phyloP scores from a whole-genome alignment of 2,113 vertebrate species.

The Paramormyrops kingsleyae region DNA sequence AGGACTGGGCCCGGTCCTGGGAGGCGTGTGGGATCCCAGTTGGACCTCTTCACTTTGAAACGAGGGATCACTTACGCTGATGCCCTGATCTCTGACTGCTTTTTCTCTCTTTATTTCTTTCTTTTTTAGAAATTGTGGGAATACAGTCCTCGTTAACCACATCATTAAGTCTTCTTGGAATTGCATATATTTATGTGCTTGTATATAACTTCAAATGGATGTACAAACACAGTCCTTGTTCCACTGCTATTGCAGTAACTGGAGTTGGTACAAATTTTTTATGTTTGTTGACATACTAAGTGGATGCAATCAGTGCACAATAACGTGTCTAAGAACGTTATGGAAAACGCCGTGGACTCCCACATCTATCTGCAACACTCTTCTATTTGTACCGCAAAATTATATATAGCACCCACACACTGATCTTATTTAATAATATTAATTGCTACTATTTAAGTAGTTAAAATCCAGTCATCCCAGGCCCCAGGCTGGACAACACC shows the following conservation, averaged over 20 bases:
- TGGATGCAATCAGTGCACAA: background rate
- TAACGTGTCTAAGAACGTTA: background rate
- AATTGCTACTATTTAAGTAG: background rate
- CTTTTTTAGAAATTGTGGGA: background rate
- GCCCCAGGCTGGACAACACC: background rate
- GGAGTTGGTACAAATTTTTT: background rate
- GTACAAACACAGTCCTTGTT: background rate
- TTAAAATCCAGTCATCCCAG: background rate
- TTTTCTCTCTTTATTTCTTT: background rate
- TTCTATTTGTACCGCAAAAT: background rate
- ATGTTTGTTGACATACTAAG: background rate
- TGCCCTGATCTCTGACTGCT: background rate
- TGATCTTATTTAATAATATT: background rate
- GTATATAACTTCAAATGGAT: background rate
- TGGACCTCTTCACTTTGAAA: conserved; percentile 5
- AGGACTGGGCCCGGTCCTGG: background rate
- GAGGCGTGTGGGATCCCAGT: background rate
- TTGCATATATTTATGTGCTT: background rate
- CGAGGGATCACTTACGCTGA: background rate
- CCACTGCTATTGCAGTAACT: background rate
- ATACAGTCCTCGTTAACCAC: background rate
- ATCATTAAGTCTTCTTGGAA: background rate
- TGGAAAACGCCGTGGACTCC: background rate
- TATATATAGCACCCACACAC: background rate
- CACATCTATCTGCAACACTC: background rate